Base-by-base conservation (phyloP, 2,113 vertebrate genomes). In the Mirza zaza region DNA sequence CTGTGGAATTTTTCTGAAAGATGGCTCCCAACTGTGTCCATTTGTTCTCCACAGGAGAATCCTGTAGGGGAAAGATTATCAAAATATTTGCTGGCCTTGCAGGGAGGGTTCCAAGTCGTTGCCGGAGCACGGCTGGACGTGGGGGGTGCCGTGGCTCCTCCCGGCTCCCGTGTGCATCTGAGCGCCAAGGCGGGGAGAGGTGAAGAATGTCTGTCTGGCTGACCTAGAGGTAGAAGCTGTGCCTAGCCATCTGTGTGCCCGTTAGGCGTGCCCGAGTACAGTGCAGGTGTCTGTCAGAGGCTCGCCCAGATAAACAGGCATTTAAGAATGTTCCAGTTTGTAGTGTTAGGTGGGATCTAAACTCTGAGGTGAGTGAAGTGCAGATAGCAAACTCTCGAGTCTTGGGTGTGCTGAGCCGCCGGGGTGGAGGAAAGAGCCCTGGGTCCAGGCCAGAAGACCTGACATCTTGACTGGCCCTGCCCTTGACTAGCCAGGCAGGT, bases 11-110 rank as follows among this genome's bases (percentile, higher is more conserved):
- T 92, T 88, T 68, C 67, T 42, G 87, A n/a, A 85, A 94, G 86
- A 91, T 76, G 11, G 2, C 45, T 86, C 91, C 88, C 3, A 0
- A 32, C 80, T 91, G 68, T 8, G 87, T 85, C 73, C 61, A 32
- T 93, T 94, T 95, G 83, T 95, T 97, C 96, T 91, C 67, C 88
- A 5, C 68, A n/a, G 32, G 27, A 85, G 94, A 93, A 45, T 95
- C 80, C 91, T 94, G 83, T 48, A 63, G 84, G 87, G 96, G 61
- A 96, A 91, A 96, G 97, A 96, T 95, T 85, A 96, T 97, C 88
- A 90, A 97, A 96, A 97, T 94, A 96, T 96, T 97, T 96, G 76
- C 89, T 23, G 21, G 88, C 71, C 90, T 90, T 77, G 68, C 83
- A 63, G 91, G 89, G 93, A 93, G 50, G 6, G 11, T 86, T 77